A percentile compares a stretch with the other conserved stretches of the same genome.
Evolutionary conservation across 1,140 invertebrate genomes (phyloP).

Genomic region (Ceratina australensis): DNA sequence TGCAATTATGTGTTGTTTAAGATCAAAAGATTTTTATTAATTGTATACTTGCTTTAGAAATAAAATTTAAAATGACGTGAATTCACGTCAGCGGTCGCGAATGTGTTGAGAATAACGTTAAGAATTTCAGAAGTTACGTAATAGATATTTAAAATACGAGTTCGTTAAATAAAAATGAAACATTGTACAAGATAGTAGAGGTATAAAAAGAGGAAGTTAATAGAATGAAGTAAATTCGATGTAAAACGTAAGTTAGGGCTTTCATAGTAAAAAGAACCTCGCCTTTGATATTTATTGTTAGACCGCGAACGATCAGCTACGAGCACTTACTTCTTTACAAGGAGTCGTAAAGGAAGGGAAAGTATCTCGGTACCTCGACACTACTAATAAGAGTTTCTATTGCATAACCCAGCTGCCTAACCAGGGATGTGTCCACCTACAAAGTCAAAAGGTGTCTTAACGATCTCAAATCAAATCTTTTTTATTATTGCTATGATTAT

Average conservation of each 20-base stretch:
- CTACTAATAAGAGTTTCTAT: slow-evolving; percentile 59
- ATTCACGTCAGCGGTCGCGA: too few species aligned
- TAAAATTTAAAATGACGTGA: too few species aligned
- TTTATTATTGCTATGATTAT: background rate
- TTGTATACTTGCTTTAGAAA: too few species aligned
- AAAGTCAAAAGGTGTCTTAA: slow-evolving; percentile 15
- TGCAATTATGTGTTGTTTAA: too few species aligned
- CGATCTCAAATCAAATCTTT: background rate
- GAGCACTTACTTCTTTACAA: slow-evolving; percentile 50
- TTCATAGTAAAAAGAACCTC: slow-evolving; percentile 12
- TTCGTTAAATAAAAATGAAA: too few species aligned
- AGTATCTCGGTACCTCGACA: slow-evolving; percentile 66
- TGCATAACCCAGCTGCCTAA: slow-evolving; percentile 67
- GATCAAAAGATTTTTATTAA: too few species aligned
- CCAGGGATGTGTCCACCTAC: slow-evolving; percentile 67
- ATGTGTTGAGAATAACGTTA: too few species aligned
- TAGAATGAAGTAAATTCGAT: background rate
- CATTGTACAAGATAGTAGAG: background rate
- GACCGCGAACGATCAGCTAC: slow-evolving; percentile 22
- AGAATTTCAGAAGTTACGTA: too few species aligned
- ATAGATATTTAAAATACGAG: too few species aligned
- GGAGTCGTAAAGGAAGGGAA: slow-evolving; percentile 78
- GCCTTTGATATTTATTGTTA: slow-evolving; percentile 32
- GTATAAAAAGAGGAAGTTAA: slow-evolving; percentile 2
- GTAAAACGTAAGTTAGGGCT: slow-evolving; percentile 20